phyloP scores from a whole-genome alignment of 2,888 invertebrate species.

The Lasioglossum villosulum region DNA sequence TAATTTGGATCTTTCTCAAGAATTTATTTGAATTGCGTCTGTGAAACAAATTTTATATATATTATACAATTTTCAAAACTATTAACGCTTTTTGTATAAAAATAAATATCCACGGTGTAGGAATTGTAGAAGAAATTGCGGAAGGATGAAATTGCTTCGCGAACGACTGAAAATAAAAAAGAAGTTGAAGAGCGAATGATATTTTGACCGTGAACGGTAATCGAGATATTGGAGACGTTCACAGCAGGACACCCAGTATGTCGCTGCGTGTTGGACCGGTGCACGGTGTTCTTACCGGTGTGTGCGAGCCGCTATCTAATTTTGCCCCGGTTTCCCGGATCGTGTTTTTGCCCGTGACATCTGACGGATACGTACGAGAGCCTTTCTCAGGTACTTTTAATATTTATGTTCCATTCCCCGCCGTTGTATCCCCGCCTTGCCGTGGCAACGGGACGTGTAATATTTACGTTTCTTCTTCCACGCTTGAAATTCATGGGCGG shows the following conservation, averaged over 20 bases:
- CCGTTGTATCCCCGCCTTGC: background rate
- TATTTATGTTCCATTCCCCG: constrained; percentile 60
- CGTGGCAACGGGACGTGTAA: constrained; percentile 45
- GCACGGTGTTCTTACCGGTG: background rate
- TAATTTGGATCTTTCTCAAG: no score
- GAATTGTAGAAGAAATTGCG: no score
- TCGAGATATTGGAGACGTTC: background rate
- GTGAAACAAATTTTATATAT: no score
- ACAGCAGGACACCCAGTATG: background rate
- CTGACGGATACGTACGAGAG: constrained; percentile 63
- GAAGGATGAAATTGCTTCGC: no score
- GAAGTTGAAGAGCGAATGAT: no score
- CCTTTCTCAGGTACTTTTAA: constrained; percentile 67
- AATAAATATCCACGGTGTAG: no score
- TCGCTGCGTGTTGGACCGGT: background rate
- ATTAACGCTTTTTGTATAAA: no score
- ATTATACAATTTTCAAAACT: no score
- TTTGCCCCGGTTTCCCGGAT: constrained; percentile 55
- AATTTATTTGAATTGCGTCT: no score
- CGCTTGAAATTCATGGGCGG: constrained; percentile 50
- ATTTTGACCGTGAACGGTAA: background rate
- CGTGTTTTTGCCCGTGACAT: constrained; percentile 54
- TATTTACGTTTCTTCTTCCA: constrained; percentile 53
- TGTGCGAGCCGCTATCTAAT: constrained; percentile 59
- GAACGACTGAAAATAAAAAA: no score